These are phyloP conservation scores for Hormaphis cornu DNA, from an alignment of 1,140 invertebrate genomes.

Conservation along the genomic window DNA sequence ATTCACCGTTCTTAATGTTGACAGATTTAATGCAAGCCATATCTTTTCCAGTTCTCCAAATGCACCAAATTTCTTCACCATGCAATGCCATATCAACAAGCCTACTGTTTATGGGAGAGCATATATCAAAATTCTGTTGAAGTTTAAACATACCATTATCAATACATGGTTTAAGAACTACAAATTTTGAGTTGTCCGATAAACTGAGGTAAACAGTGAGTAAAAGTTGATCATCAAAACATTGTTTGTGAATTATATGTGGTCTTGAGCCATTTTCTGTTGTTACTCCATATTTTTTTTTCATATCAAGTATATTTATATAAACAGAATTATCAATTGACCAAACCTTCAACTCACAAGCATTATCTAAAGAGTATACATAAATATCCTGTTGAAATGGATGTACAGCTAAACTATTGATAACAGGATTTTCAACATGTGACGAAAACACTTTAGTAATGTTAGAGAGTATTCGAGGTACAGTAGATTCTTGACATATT, in stretches of 20 bases:
- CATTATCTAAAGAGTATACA: constrained; percentile 15
- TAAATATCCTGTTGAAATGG: constrained; percentile 29
- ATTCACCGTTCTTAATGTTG: background rate
- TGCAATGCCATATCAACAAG: constrained; percentile 24
- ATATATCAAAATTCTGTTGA: constrained; percentile 12
- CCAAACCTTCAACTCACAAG: constrained; percentile 27
- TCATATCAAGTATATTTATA: constrained; percentile 28
- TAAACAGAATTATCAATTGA: constrained; percentile 26
- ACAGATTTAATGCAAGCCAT: constrained; percentile 7
- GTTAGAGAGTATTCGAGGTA: constrained; percentile 25
- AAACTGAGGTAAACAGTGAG: constrained; percentile 19
- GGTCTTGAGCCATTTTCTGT: constrained; percentile 25
- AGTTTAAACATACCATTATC: constrained; percentile 23
- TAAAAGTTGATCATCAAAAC: constrained; percentile 12
- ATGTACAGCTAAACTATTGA: constrained; percentile 25
- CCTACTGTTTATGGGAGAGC: background rate
- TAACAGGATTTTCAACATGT: constrained; percentile 25
- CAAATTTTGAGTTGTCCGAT: constrained; percentile 20
- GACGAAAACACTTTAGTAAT: constrained; percentile 26
- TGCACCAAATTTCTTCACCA: constrained; percentile 22
- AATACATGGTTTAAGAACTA: constrained; percentile 11
- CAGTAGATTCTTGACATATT: constrained; percentile 29
- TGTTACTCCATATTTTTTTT: constrained; percentile 1
- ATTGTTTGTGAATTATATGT: constrained; percentile 25
- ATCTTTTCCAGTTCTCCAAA: constrained; percentile 28